Base-by-base conservation (phyloP, 2,888 invertebrate species). In the Andricus quercusramuli region DNA sequence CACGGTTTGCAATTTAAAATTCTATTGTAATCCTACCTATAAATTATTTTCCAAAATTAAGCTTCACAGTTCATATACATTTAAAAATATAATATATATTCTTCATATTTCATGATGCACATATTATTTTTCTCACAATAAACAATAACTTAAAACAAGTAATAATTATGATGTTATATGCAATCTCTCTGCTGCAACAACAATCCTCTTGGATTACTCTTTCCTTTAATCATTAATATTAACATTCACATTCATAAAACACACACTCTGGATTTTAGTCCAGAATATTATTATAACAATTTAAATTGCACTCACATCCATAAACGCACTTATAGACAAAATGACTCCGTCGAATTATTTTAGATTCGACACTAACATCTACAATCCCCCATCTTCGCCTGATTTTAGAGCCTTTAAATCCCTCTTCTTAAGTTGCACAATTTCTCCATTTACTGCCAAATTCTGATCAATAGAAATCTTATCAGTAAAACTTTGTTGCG, bases 321-420 rank as follows among this genome's bases (percentile, higher is more conserved):
- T 62, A 25, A 62, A 62, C 13, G 29, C 15, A 25, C 15, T 25
- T 25, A 62, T 17, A 25, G 15, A 25, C 13, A 13, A 62, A 62
- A n/a, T 56, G 9, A n/a, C n/a, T n/a, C n/a, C 3, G 3, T 56
- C 11, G 11, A 3, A n/a, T 56, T 41, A 15, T 25, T 68, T 15
- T 68, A 15, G n/a, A 4, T 56, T 17, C 47, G 2, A 41, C 22
- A 2, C 17, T n/a, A 56, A 13, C 4, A 13, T 32, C 29, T 76
- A 86, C 77, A 80, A 85, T 29, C 83, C 80, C 22, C 82, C 82
- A 37, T 85, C 83, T 74, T 81, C 78, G 41, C 82, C 79, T 32
- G 79, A 78, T 56, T 84, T 81, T 37, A 90, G 70, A 74, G 87
- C 84, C 84, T 92, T 91, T 41, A 91, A 85, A 82, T 91, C 91